phyloP scores from a whole-genome alignment of 2,797 vertebrate species.

The Bryconaethiops microstoma region DNA sequence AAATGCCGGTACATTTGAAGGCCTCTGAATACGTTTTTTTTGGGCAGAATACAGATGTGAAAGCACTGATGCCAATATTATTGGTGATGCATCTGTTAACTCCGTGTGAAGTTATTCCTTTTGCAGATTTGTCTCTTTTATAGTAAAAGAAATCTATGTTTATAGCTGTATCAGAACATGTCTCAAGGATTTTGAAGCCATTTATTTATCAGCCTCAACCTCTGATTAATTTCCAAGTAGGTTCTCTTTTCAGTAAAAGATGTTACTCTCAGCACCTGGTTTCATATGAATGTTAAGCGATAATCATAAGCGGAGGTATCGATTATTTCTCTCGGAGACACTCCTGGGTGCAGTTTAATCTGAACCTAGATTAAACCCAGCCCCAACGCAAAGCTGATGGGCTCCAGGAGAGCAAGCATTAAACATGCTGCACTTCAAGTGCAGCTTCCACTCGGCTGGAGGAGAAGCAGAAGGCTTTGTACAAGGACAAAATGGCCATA shows the following conservation, averaged over 20 bases:
- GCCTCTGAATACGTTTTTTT: no score
- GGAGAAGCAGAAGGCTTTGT: constrained; percentile 56
- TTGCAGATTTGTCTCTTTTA: not conserved
- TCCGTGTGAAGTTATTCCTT: not conserved
- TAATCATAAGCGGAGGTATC: constrained; percentile 47
- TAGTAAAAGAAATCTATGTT: no score
- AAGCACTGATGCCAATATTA: not conserved
- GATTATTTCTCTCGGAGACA: constrained; percentile 41
- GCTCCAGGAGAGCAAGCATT: constrained; percentile 46
- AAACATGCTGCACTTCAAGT: constrained; percentile 40
- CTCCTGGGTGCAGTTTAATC: constrained; percentile 49
- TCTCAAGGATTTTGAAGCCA: not conserved
- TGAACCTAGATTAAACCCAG: constrained; percentile 55
- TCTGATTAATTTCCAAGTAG: not conserved
- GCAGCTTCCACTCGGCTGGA: constrained; percentile 47
- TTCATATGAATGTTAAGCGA: constrained; percentile 47
- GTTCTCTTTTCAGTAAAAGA: not conserved
- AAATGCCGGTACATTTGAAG: not conserved
- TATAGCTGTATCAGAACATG: no score
- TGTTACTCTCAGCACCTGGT: constrained; percentile 13
- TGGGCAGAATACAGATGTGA: not conserved
- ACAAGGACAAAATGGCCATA: constrained; percentile 71
- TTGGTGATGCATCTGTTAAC: not conserved
- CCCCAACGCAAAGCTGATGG: constrained; percentile 42
- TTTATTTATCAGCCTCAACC: not conserved